A percentile compares a stretch with the other conserved stretches of the same genome.
phyloP scores from a whole-genome alignment of 2,888 invertebrate genomes.

The Aelia acuminata region DNA sequence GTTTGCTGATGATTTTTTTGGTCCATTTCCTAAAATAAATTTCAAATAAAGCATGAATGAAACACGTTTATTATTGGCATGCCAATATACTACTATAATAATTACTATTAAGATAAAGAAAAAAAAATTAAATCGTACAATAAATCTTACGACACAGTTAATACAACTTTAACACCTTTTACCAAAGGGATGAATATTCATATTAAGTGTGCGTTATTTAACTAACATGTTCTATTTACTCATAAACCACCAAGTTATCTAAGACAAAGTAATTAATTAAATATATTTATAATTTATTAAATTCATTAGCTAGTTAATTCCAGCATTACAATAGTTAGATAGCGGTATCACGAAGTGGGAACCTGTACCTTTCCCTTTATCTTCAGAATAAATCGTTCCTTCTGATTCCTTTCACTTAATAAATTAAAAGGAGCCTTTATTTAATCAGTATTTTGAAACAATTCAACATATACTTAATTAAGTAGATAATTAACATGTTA shows the following conservation, averaged over 20 bases:
- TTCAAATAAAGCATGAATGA: too few relatives aligned
- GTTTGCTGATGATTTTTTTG: too few relatives aligned
- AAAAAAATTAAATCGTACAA: too few relatives aligned
- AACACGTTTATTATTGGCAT: too few relatives aligned
- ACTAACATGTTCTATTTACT: neutral
- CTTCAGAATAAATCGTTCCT: neutral
- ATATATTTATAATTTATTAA: neutral
- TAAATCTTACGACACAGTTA: neutral
- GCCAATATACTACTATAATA: too few relatives aligned
- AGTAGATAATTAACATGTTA: neutral
- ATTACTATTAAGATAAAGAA: too few relatives aligned
- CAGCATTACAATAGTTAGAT: neutral
- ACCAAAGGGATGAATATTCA: neutral
- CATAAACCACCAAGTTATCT: neutral
- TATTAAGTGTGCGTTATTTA: neutral
- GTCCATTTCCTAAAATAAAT: too few relatives aligned
- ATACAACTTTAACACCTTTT: neutral
- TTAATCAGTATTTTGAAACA: neutral
- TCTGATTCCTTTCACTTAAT: neutral
- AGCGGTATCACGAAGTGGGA: neutral
- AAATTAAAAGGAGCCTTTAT: neutral
- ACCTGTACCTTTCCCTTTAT: constrained; percentile 21
- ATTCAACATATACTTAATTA: neutral
- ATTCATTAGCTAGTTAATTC: neutral
- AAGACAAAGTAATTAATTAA: neutral